Percentiles rank a stretch among this genome's conserved stretches.
Evolutionary conservation across 2,888 invertebrate genomes (phyloP).

Genomic region (Linnaemya vulpina): DNA sequence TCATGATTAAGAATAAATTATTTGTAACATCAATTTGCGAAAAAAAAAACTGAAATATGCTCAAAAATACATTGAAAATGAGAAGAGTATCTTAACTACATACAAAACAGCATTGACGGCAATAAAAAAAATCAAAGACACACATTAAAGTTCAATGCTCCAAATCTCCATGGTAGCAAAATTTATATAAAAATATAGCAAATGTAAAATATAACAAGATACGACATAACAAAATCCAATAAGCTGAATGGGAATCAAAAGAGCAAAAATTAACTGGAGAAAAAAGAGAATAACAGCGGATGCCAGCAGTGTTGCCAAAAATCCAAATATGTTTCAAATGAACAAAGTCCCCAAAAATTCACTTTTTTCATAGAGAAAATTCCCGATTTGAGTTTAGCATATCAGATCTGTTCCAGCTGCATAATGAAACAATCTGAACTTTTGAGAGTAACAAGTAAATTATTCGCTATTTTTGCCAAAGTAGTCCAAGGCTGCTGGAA

Average conservation of each 20-base stretch:
- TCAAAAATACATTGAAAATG: conserved; percentile 19
- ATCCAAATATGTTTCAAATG: no score
- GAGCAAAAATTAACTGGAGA: no score
- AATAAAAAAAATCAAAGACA: conserved; percentile 42
- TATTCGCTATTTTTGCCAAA: no score
- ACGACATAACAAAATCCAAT: conserved; percentile 24
- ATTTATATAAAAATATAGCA: conserved; percentile 24
- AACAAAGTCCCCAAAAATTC: no score
- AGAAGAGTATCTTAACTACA: conserved; percentile 26
- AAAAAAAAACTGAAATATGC: conserved; percentile 6
- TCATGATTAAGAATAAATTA: conserved; percentile 28
- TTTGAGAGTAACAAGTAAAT: no score
- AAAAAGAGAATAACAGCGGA: no score
- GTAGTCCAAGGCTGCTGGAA: no score
- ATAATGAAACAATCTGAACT: no score
- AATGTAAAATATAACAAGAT: conserved; percentile 10
- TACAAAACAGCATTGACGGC: conserved; percentile 24
- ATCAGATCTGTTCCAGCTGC: no score
- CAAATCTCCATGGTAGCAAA: conserved; percentile 59
- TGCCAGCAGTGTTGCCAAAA: no score
- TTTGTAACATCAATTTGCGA: conserved; percentile 23
- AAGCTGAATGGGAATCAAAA: conserved; percentile 7
- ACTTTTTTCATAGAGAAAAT: no score
- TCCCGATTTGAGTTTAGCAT: no score
- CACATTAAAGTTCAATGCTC: conserved; percentile 71